phyloP scores from a whole-genome alignment of 2,888 invertebrate species.

The Drosophila colorata region DNA sequence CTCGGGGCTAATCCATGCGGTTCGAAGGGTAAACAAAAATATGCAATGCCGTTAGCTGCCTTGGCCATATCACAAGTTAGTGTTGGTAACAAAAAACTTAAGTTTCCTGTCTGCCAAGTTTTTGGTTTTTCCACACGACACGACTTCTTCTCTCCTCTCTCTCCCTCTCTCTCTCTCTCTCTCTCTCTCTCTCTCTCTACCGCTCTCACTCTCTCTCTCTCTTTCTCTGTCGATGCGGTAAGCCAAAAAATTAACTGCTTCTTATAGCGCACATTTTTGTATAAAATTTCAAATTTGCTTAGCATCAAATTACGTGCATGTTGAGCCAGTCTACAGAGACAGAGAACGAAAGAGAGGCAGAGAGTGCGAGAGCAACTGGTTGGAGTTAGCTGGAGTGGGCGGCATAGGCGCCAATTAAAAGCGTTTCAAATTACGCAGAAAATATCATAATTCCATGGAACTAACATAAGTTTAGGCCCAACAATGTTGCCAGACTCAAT shows the following conservation, averaged over 20 bases:
- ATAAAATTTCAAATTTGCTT: slow-evolving; percentile 77
- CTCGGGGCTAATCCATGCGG: slow-evolving; percentile 66
- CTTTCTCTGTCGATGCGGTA: slow-evolving; percentile 42
- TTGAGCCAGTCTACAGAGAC: slow-evolving; percentile 41
- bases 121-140: slow-evolving; percentile 35
- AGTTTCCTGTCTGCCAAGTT: slow-evolving; percentile 79
- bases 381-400: slow-evolving; percentile 34
- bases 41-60: slow-evolving; percentile 71
- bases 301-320: slow-evolving; percentile 78
- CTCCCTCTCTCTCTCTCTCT: not conserved
- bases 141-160: slow-evolving; percentile 26
- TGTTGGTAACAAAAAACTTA: slow-evolving; percentile 77
- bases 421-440: slow-evolving; percentile 75
- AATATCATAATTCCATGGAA: slow-evolving; percentile 81
- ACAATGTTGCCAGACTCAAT: slow-evolving; percentile 59
- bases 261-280: slow-evolving; percentile 67
- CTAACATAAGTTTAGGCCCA: slow-evolving; percentile 66
- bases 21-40: slow-evolving; percentile 80
- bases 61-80: slow-evolving; percentile 64
- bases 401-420: slow-evolving; percentile 78
- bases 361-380: slow-evolving; percentile 33
- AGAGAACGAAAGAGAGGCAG: not conserved
- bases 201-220: too few relatives aligned
- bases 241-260: slow-evolving; percentile 52
- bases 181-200: too few relatives aligned